These are phyloP conservation scores for Nasonia oneida DNA, from an alignment of 2,888 invertebrate genomes.

Conservation along the genomic window DNA sequence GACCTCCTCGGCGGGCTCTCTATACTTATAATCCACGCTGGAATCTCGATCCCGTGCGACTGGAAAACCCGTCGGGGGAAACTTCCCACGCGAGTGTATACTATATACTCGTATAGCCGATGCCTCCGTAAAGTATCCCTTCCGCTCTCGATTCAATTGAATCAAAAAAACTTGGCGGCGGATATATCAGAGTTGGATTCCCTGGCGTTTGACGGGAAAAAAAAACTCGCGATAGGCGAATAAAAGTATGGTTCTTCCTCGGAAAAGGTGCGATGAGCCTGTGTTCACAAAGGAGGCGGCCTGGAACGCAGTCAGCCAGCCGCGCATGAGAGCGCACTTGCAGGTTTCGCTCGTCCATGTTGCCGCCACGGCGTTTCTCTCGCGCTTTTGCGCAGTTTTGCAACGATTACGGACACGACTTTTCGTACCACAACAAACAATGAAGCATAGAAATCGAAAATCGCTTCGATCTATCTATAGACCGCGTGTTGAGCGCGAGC, in stretches of 20 bases:
- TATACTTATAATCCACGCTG: slow-evolving; percentile 55
- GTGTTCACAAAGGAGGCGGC: slow-evolving; percentile 34
- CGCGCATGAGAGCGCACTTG: not conserved
- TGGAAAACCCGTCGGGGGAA: slow-evolving; percentile 53
- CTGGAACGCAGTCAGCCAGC: slow-evolving; percentile 37
- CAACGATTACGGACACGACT: not conserved
- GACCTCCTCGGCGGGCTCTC: slow-evolving; percentile 1
- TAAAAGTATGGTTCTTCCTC: slow-evolving; percentile 11
- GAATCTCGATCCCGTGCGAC: slow-evolving; percentile 56
- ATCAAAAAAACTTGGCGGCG: not conserved
- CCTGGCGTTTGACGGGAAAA: not conserved
- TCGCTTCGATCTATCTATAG: not conserved
- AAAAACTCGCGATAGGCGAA: not conserved
- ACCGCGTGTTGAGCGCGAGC: not conserved
- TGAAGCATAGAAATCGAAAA: not conserved
- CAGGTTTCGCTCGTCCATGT: not conserved
- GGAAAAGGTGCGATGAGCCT: slow-evolving; percentile 15
- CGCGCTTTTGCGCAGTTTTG: not conserved
- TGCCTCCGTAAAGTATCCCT: not conserved
- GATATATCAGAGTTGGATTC: not conserved
- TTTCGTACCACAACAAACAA: not conserved
- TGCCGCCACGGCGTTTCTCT: not conserved
- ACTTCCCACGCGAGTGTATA: slow-evolving; percentile 53
- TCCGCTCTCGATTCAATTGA: slow-evolving; percentile 9
- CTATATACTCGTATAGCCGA: not conserved